Evolutionary conservation across 1,140 invertebrate species (phyloP).

Genomic region (Copidosoma floridanum): DNA sequence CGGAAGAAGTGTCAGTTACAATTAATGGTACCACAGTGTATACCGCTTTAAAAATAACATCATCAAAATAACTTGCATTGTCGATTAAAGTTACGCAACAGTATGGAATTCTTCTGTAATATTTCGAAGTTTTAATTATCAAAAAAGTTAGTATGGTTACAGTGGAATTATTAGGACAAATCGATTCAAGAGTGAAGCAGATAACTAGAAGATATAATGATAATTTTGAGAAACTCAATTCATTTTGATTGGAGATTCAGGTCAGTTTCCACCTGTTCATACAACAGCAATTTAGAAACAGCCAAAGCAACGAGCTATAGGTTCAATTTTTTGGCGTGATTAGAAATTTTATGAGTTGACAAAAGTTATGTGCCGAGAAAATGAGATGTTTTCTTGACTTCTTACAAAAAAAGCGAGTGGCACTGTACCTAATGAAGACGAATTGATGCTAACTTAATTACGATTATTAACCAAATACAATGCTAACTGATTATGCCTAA

Average conservation of each 20-base stretch:
- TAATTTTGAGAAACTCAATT: constrained; percentile 30
- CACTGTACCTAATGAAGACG: neutral
- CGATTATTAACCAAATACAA: too few relatives aligned
- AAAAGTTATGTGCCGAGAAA: constrained; percentile 34
- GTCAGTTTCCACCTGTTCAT: constrained; percentile 31
- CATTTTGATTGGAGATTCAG: constrained; percentile 32
- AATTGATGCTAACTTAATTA: too few relatives aligned
- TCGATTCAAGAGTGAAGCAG: constrained; percentile 38
- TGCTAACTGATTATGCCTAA: too few relatives aligned
- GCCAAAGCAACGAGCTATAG: constrained; percentile 3
- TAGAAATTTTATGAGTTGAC: constrained; percentile 33
- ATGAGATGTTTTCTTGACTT: constrained; percentile 35
- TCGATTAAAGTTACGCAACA: neutral
- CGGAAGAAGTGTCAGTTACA: constrained; percentile 44
- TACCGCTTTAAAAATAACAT: constrained; percentile 31
- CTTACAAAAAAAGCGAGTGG: constrained; percentile 41
- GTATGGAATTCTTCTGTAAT: neutral
- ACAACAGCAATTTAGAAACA: constrained; percentile 24
- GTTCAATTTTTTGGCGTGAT: constrained; percentile 22
- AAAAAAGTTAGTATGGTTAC: constrained; percentile 48
- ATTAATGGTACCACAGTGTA: constrained; percentile 42
- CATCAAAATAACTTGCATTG: constrained; percentile 26
- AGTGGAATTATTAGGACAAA: constrained; percentile 26
- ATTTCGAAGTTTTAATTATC: constrained; percentile 35
- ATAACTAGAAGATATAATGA: constrained; percentile 31